Evolutionary conservation across 1,140 invertebrate genomes (phyloP).

Genomic region (Trinorchestia longiramus): DNA sequence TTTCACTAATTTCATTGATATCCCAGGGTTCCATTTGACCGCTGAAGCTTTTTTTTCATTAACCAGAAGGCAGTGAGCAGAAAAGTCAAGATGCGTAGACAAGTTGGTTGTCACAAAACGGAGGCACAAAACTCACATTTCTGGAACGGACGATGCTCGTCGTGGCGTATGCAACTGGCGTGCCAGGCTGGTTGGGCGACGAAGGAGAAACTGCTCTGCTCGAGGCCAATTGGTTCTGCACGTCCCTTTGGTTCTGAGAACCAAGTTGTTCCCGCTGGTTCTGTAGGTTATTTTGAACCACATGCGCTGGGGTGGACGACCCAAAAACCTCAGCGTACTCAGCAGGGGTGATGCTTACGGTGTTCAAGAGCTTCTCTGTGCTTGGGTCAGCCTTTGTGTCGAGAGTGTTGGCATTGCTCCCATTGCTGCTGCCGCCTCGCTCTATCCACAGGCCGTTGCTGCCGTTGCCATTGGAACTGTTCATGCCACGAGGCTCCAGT

Average conservation of each 20-base stretch:
- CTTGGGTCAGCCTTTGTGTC: conserved; percentile 49
- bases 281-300: conserved; percentile 34
- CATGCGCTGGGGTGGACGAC: conserved; percentile 10
- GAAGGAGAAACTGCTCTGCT: background rate
- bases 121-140: conserved; percentile 29
- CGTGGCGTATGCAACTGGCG: conserved; percentile 57
- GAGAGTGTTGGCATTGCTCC: background rate
- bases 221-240: background rate
- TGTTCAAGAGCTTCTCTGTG: conserved; percentile 56
- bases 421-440: conserved; percentile 55
- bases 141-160: conserved; percentile 56
- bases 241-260: background rate
- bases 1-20: too few species aligned
- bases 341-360: conserved; percentile 27
- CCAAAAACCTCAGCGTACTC: conserved; percentile 57
- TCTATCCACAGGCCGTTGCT: conserved; percentile 57
- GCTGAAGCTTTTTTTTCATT: too few species aligned
- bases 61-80: too few species aligned
- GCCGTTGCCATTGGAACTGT: conserved; percentile 40
- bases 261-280: background rate
- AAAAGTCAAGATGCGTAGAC: background rate
- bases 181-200: conserved; percentile 25
- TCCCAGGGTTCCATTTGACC: too few species aligned
- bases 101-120: background rate
- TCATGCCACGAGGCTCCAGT: conserved; percentile 46